A percentile compares a stretch with the other conserved stretches of the same genome.
Conservation (phyloP, 2,113 vertebrate species). For the Mesembrinibis cayennensis region DNA sequence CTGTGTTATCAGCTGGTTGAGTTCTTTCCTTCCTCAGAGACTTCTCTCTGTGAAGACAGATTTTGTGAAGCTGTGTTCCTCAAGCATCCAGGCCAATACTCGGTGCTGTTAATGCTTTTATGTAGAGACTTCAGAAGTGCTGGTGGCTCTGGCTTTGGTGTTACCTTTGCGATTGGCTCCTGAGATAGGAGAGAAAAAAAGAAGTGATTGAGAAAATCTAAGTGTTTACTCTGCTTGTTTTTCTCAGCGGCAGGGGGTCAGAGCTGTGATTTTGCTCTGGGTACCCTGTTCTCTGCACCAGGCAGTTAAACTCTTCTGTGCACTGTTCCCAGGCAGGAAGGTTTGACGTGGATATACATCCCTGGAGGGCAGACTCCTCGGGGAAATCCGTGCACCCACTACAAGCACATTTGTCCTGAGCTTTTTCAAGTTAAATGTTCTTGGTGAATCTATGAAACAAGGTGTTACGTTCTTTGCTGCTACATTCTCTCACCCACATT, state of each 20-base stretch:
- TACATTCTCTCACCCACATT: not conserved
- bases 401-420: not conserved
- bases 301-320: not conserved
- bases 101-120: not conserved
- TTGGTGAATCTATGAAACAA: not conserved
- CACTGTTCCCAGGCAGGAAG: not conserved
- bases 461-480: not conserved
- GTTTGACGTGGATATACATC: not conserved
- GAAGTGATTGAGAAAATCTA: not conserved
- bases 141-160: not conserved
- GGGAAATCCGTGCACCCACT: not conserved
- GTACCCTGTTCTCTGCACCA: not conserved
- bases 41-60: not conserved
- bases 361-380: not conserved
- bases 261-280: not conserved
- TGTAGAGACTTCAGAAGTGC: not conserved
- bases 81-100: not conserved
- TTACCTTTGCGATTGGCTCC: not conserved
- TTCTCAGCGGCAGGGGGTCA: not conserved
- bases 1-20: fast-evolving
- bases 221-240: not conserved
- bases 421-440: not conserved
- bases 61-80: not conserved
- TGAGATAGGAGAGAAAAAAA: not conserved
- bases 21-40: not conserved